Conservation (phyloP, 92 coral and sea anemone genomes). For the Parazoanthus atlanticus region DNA sequence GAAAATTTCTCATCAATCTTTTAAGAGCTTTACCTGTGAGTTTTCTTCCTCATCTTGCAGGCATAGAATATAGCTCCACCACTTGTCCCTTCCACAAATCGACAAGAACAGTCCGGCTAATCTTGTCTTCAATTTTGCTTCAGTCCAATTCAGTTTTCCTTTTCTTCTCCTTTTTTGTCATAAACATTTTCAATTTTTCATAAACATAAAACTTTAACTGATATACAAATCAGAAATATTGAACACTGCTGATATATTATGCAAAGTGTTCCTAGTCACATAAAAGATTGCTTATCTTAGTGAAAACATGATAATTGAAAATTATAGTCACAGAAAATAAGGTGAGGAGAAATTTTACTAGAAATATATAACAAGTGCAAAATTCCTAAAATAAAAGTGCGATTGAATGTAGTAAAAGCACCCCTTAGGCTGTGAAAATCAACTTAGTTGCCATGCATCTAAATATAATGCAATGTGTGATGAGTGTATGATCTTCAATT, state of each 20-base stretch:
- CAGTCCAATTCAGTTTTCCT: conserved; percentile 17
- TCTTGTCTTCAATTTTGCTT: conserved; percentile 28
- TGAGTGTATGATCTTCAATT: conserved; percentile 3
- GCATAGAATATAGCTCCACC: conserved; percentile 4
- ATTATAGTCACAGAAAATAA: conserved; percentile 36
- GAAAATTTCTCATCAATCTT: conserved; percentile 46
- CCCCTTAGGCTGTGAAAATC: conserved; percentile 29
- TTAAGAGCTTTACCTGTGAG: conserved; percentile 38
- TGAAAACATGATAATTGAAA: conserved; percentile 43
- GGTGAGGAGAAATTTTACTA: conserved; percentile 27
- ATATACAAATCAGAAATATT: conserved; percentile 40
- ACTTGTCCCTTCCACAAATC: neutral
- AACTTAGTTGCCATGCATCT: neutral
- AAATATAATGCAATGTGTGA: neutral
- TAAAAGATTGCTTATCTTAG: conserved; percentile 46
- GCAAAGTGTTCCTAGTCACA: conserved; percentile 30
- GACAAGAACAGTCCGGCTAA: conserved; percentile 44
- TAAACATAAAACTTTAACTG: conserved; percentile 43
- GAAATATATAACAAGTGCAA: neutral
- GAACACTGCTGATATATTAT: conserved; percentile 34
- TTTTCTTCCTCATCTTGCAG: conserved; percentile 24
- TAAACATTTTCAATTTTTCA: conserved; percentile 41
- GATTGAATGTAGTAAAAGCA: neutral
- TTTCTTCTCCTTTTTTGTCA: conserved; percentile 16
- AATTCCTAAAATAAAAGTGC: conserved; percentile 19